Percentiles rank a stretch among this genome's conserved stretches.
Evolutionary conservation across 2,888 invertebrate species (phyloP).

Genomic region (Drosophila neutralis): DNA sequence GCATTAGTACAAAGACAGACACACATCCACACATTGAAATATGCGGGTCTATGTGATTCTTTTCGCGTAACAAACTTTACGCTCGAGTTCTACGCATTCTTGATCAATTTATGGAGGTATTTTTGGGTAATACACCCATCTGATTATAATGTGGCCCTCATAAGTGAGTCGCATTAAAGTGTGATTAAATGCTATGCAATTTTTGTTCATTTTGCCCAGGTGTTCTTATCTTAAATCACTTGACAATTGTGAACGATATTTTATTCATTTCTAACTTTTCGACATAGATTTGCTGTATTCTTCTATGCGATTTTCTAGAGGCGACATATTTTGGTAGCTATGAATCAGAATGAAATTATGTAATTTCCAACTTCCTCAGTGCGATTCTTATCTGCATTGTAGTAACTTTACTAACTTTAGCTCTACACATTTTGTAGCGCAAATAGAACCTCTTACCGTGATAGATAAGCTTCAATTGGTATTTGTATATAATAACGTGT

Average conservation of each 20-base stretch:
- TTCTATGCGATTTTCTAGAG: background rate
- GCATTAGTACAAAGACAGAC: conserved; percentile 6
- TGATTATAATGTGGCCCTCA: conserved; percentile 16
- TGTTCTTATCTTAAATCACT: background rate
- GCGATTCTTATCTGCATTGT: background rate
- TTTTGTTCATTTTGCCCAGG: background rate
- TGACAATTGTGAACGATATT: background rate
- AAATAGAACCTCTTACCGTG: too few species aligned
- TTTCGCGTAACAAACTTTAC: conserved; percentile 43
- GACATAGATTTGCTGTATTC: background rate
- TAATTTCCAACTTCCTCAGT: background rate
- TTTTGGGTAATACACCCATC: conserved; percentile 3
- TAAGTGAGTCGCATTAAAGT: conserved; percentile 3
- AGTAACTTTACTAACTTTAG: background rate
- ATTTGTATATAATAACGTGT: background rate
- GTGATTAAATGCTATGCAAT: conserved; percentile 1
- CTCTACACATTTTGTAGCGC: too few species aligned
- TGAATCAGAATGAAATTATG: background rate
- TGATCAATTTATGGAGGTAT: conserved; percentile 56
- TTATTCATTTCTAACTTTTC: background rate
- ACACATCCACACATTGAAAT: background rate
- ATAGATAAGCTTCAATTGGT: too few species aligned
- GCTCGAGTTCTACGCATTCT: conserved; percentile 20
- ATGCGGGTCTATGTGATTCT: conserved; percentile 57
- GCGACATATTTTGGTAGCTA: background rate